These are phyloP conservation scores for Capitella teleta DNA, from an alignment of 1,140 invertebrate genomes.

Conservation along the genomic window DNA sequence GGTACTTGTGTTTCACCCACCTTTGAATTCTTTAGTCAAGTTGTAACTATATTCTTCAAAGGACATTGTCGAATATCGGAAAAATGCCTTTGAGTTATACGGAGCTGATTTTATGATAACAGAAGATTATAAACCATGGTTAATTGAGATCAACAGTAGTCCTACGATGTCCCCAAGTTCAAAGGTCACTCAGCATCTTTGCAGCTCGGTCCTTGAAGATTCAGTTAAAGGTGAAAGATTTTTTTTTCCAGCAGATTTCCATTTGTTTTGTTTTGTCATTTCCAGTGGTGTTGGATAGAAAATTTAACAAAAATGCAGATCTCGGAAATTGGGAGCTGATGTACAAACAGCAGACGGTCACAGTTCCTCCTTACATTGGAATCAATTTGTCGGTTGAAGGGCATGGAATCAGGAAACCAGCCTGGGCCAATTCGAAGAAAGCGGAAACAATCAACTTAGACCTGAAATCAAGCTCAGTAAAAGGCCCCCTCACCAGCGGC, in stretches of 20 bases:
- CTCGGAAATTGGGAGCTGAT: slow-evolving; percentile 76
- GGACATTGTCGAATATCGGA: slow-evolving; percentile 64
- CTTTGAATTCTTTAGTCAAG: no score
- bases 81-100: slow-evolving; percentile 72
- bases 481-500: no score
- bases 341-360: slow-evolving; percentile 61
- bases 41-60: no score
- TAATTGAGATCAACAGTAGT: slow-evolving; percentile 90
- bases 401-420: slow-evolving; percentile 3
- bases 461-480: no score
- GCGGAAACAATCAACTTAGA: no score
- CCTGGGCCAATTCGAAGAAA: no score
- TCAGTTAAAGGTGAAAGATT: not conserved
- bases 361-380: slow-evolving; percentile 58
- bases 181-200: slow-evolving; percentile 54
- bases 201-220: not conserved
- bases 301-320: slow-evolving; percentile 61
- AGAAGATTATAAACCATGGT: slow-evolving; percentile 78
- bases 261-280: no score
- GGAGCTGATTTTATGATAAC: slow-evolving; percentile 86
- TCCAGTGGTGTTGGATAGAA: slow-evolving; percentile 73
- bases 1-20: no score
- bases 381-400: slow-evolving; percentile 10
- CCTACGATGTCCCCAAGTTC: slow-evolving; percentile 81
- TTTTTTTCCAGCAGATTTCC: not conserved